These are phyloP conservation scores for Pangasius macronema DNA, from an alignment of 2,797 vertebrate species.

Conservation along the genomic window DNA sequence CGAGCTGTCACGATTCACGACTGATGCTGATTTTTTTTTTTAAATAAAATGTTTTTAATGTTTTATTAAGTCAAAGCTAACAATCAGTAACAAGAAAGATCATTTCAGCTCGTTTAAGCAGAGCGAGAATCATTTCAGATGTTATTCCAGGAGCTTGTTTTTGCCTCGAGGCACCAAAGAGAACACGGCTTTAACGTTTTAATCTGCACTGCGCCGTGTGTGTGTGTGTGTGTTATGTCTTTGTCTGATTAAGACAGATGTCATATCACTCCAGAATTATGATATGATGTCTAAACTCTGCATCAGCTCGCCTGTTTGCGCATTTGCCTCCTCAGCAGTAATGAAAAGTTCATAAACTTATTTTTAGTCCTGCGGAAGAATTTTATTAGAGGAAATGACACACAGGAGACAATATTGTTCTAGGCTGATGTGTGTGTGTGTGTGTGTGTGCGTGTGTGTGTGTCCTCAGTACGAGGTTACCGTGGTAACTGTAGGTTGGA, in stretches of 20 bases:
- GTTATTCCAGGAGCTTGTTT: background rate
- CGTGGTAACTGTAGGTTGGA: background rate
- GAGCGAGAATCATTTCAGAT: background rate
- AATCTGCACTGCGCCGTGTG: background rate
- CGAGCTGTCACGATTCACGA: background rate
- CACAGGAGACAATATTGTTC: slow-evolving; percentile 10
- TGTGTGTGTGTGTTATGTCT: slow-evolving; percentile 2
- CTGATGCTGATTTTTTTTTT: background rate
- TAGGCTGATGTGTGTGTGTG: background rate
- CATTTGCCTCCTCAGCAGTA: slow-evolving; percentile 20
- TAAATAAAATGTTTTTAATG: background rate
- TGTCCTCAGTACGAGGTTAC: slow-evolving; percentile 3
- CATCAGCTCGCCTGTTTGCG: background rate
- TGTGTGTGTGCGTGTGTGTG: background rate
- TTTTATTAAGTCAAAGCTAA: background rate
- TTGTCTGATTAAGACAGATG: slow-evolving; percentile 15
- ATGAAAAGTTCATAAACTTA: slow-evolving; percentile 25
- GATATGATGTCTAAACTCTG: background rate
- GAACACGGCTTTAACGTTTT: background rate
- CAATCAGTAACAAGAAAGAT: background rate
- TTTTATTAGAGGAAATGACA: slow-evolving; percentile 6
- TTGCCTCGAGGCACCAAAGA: background rate
- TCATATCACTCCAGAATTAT: background rate
- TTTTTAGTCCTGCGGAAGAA: slow-evolving; percentile 9
- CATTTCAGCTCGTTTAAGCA: too few species aligned